Percentiles rank a stretch among this genome's conserved stretches.
Evolutionary conservation across 2,113 vertebrate genomes (phyloP).

Genomic region (Agelaius tricolor): DNA sequence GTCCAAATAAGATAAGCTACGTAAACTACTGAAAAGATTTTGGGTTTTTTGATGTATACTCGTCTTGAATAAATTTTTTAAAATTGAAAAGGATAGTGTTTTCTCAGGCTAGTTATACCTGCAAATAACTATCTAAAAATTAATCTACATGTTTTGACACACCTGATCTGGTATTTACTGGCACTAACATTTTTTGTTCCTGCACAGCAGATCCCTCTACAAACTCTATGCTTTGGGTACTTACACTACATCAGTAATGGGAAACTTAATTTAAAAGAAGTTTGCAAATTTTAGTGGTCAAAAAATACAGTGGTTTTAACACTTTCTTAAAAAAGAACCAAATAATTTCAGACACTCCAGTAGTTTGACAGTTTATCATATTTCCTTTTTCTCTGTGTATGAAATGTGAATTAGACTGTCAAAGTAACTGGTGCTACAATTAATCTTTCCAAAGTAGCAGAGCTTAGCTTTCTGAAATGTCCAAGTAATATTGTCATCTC

Average conservation of each 20-base stretch:
- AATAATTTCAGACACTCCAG: neutral
- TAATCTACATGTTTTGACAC: neutral
- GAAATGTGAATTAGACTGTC: conserved; percentile 27
- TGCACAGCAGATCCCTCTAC: neutral
- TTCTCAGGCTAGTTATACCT: neutral
- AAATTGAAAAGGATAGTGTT: neutral
- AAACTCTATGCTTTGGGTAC: neutral
- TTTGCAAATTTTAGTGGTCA: neutral
- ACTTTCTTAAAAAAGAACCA: neutral
- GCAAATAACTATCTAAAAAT: neutral
- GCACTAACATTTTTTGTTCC: neutral
- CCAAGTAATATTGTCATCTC: neutral
- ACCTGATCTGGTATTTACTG: neutral
- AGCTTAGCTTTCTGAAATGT: neutral
- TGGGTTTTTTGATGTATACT: neutral
- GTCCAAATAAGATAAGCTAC: neutral
- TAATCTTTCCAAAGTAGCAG: conserved; percentile 18
- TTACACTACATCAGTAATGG: neutral
- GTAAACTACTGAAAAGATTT: neutral
- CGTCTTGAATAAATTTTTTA: neutral
- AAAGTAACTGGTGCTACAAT: neutral
- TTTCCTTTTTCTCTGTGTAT: neutral
- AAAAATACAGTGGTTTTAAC: neutral
- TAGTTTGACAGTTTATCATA: neutral
- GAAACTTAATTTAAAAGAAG: neutral